phyloP scores from a whole-genome alignment of 2,888 invertebrate species.

The Spodoptera exigua region DNA sequence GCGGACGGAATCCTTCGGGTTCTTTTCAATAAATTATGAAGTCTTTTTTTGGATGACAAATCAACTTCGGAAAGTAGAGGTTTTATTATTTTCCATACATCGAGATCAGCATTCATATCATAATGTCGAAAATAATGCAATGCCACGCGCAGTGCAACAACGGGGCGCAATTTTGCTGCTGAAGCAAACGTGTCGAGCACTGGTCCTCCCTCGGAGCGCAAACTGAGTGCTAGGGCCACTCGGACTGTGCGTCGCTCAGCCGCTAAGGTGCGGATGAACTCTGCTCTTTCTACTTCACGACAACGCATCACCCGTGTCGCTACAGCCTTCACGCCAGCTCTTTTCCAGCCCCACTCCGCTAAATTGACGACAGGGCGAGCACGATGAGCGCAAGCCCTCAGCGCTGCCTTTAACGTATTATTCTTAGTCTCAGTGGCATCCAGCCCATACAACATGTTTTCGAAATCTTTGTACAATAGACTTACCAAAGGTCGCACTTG shows the following conservation, averaged over 20 bases:
- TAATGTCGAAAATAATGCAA: slow-evolving; percentile 56
- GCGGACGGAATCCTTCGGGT: slow-evolving; percentile 56
- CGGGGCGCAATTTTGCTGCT: slow-evolving; percentile 62
- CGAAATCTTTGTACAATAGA: slow-evolving; percentile 42
- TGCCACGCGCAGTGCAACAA: slow-evolving; percentile 63
- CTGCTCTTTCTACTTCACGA: slow-evolving; percentile 54
- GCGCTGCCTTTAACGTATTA: slow-evolving; percentile 55
- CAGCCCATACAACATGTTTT: slow-evolving; percentile 39
- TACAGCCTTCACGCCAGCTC: slow-evolving; percentile 70
- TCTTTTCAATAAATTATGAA: slow-evolving; percentile 34
- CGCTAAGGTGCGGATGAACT: slow-evolving; percentile 57
- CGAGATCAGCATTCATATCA: slow-evolving; percentile 50
- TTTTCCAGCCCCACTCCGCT: slow-evolving; percentile 62
- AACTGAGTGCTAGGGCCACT: slow-evolving; percentile 62
- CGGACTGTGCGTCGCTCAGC: slow-evolving; percentile 64
- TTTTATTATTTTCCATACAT: slow-evolving; percentile 70
- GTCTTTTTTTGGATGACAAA: slow-evolving; percentile 37
- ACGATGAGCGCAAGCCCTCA: slow-evolving; percentile 69
- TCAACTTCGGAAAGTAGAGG: slow-evolving; percentile 60
- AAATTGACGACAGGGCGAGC: slow-evolving; percentile 65
- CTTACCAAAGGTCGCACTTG: slow-evolving; percentile 47
- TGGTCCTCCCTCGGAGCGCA: slow-evolving; percentile 1
- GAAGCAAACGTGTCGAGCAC: slow-evolving; percentile 49
- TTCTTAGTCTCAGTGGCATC: slow-evolving; percentile 31
- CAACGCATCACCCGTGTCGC: slow-evolving; percentile 66